Evolutionary conservation across 1,140 invertebrate species (phyloP).

Genomic region (Oryctes rhinoceros): DNA sequence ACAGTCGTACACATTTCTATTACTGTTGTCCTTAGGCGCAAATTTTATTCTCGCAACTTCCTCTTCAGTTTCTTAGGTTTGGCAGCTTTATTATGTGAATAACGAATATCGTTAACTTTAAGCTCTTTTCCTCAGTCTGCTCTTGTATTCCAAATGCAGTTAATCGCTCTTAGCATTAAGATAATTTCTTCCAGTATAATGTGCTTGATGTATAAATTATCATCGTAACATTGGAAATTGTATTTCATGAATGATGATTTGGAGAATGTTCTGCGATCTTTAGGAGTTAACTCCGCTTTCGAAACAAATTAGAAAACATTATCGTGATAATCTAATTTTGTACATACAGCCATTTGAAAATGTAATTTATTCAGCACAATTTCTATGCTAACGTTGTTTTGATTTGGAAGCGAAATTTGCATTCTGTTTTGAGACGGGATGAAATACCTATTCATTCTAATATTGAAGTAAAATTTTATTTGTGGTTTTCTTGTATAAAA

Average conservation of each 20-base stretch:
- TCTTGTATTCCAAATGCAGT: neutral
- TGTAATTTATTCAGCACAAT: too few relatives aligned
- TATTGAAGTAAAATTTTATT: too few relatives aligned
- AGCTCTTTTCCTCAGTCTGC: neutral
- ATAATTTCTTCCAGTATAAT: neutral
- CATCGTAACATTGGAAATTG: neutral
- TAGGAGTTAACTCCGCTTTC: neutral
- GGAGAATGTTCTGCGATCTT: neutral
- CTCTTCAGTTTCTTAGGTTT: conserved; percentile 24
- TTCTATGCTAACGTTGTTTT: too few relatives aligned
- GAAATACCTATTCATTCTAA: too few relatives aligned
- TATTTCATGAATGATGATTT: neutral
- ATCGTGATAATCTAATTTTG: too few relatives aligned
- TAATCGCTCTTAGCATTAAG: neutral
- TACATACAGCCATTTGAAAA: too few relatives aligned
- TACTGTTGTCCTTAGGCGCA: neutral
- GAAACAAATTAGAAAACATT: neutral
- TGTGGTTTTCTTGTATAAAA: too few relatives aligned
- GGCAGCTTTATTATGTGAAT: conserved; percentile 4
- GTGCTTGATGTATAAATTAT: neutral
- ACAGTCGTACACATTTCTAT: conserved; percentile 16
- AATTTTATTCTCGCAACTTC: conserved; percentile 15
- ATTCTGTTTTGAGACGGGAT: too few relatives aligned
- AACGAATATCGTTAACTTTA: neutral
- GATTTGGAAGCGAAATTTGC: too few relatives aligned